Evolutionary conservation across 2,888 invertebrate genomes (phyloP).

Genomic region (Ctenicera cuprea): DNA sequence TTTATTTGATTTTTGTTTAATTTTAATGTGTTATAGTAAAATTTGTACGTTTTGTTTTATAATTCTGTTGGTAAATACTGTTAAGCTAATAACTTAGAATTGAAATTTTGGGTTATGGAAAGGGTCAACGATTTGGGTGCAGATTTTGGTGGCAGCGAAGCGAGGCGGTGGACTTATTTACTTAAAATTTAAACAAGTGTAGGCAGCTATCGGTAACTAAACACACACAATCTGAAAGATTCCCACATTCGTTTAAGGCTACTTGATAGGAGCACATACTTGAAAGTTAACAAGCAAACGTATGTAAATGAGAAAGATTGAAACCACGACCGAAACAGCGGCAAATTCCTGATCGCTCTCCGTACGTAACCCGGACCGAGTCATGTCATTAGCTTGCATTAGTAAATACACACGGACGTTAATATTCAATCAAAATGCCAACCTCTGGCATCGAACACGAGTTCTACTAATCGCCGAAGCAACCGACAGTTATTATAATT

Average conservation of each 20-base stretch:
- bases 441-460: conserved; percentile 47
- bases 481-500: conserved; percentile 45
- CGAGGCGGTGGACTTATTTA: conserved; percentile 12
- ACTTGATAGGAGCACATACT: conserved; percentile 60
- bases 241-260: conserved; percentile 60
- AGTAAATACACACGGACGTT: conserved; percentile 51
- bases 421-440: conserved; percentile 50
- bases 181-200: conserved; percentile 45
- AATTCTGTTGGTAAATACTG: too few relatives aligned
- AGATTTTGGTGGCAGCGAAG: conserved; percentile 1
- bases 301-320: conserved; percentile 59
- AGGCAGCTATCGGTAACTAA: conserved; percentile 51
- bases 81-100: too few relatives aligned
- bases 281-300: conserved; percentile 60
- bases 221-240: conserved; percentile 54
- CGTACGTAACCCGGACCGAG: conserved; percentile 45
- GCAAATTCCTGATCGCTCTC: conserved; percentile 54
- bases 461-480: conserved; percentile 44
- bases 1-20: too few relatives aligned
- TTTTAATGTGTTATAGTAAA: too few relatives aligned
- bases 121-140: neutral
- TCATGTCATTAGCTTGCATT: conserved; percentile 51
- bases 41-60: too few relatives aligned
- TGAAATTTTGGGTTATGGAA: neutral
- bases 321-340: conserved; percentile 54